phyloP scores from a whole-genome alignment of 2,113 vertebrate genomes.

The Entelurus aequoreus region DNA sequence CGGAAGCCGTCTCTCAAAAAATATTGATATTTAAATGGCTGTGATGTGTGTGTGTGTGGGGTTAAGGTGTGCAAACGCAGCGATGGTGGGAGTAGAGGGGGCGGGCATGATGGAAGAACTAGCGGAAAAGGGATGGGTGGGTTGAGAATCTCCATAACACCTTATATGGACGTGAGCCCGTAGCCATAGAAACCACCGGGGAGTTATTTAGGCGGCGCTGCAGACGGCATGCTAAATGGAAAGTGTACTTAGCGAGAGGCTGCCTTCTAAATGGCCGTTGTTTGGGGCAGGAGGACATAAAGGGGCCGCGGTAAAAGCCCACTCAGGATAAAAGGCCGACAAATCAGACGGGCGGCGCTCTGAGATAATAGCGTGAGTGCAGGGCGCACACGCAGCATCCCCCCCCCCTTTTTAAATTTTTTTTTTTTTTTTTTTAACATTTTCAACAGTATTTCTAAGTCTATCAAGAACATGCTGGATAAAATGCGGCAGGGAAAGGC shows the following conservation, averaged over 20 bases:
- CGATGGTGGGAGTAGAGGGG: constrained; percentile 28
- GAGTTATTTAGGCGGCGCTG: constrained; percentile 65
- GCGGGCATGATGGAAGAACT: constrained; percentile 36
- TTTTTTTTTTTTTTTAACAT: background rate
- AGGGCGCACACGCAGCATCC: background rate
- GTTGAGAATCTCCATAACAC: constrained; percentile 52
- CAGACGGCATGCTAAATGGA: constrained; percentile 88
- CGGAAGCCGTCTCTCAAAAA: constrained; percentile 30
- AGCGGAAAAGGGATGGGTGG: constrained; percentile 31
- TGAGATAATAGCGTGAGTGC: constrained; percentile 35
- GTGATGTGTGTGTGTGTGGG: constrained; percentile 13
- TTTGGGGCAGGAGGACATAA: constrained; percentile 67
- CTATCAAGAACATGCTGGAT: background rate
- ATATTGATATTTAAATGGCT: constrained; percentile 47
- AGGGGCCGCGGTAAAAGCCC: constrained; percentile 65
- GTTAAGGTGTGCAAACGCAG: constrained; percentile 48
- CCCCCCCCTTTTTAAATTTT: too few species aligned
- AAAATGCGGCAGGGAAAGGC: constrained; percentile 7
- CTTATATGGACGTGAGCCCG: constrained; percentile 63
- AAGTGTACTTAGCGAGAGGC: constrained; percentile 72
- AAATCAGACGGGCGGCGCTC: constrained; percentile 52
- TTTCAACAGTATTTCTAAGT: background rate
- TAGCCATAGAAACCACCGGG: constrained; percentile 67
- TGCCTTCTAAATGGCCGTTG: constrained; percentile 57
- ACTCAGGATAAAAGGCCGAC: constrained; percentile 68